A percentile compares a stretch with the other conserved stretches of the same genome.
These are phyloP conservation scores for Heterocephalus glaber DNA, from an alignment of 2,113 vertebrate species.

Conservation along the genomic window DNA sequence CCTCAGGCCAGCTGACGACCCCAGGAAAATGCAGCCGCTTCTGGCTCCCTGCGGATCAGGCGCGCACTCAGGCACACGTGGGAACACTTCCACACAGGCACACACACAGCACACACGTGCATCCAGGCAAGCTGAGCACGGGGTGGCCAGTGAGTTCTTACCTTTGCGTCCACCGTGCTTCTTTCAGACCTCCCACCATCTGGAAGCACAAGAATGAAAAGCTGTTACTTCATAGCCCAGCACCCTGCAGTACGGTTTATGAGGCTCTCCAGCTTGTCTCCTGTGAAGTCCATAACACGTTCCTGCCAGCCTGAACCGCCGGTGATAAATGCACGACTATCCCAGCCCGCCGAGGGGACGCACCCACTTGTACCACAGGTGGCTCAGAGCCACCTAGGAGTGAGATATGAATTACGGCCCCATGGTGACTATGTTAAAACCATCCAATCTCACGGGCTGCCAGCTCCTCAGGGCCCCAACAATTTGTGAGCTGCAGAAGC, in stretches of 20 bases:
- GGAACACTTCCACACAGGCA: fast-evolving
- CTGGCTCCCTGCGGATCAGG: not conserved
- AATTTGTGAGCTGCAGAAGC: not conserved
- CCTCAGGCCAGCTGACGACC: no score
- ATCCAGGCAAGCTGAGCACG: not conserved
- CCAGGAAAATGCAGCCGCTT: no score
- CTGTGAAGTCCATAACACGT: not conserved
- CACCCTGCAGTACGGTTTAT: not conserved
- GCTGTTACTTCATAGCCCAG: not conserved
- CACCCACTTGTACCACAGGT: not conserved
- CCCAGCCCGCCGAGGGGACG: not conserved
- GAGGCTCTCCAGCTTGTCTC: not conserved
- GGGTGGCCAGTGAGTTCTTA: slow-evolving; percentile 58
- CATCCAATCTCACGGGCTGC: not conserved
- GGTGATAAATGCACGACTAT: not conserved
- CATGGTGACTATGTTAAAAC: not conserved
- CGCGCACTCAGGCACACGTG: fast-evolving
- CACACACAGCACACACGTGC: fast-evolving
- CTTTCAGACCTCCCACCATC: slow-evolving; percentile 49
- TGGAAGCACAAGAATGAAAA: slow-evolving; percentile 72
- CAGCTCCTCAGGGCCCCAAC: not conserved
- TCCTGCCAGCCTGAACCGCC: not conserved
- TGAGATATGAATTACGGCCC: not conserved
- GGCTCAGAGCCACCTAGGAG: not conserved
- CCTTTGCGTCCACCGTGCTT: slow-evolving; percentile 81